These are phyloP conservation scores for Pecten maximus DNA, from an alignment of 2,888 invertebrate genomes.

Conservation along the genomic window DNA sequence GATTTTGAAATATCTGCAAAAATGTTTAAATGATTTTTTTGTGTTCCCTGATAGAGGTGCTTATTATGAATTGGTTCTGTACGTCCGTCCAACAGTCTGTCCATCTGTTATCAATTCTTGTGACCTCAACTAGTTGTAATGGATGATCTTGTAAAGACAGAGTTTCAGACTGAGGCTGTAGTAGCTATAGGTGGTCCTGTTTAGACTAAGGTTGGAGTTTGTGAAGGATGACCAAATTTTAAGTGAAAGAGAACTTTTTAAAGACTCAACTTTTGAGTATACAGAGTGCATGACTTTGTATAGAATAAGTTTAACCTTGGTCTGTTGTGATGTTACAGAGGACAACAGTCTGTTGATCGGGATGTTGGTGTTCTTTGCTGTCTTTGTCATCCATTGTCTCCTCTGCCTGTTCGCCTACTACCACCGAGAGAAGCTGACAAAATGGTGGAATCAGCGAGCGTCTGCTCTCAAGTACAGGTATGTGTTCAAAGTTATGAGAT, in stretches of 20 bases:
- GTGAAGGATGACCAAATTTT: background rate
- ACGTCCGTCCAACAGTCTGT: no score
- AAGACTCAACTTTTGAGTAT: background rate
- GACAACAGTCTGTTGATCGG: constrained; percentile 86
- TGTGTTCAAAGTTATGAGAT: no score
- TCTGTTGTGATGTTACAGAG: constrained; percentile 62
- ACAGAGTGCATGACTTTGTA: background rate
- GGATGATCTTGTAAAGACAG: background rate
- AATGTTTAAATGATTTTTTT: no score
- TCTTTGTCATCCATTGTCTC: constrained; percentile 83
- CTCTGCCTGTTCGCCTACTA: constrained; percentile 89
- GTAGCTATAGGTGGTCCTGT: background rate
- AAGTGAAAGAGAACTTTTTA: no score
- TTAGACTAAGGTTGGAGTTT: background rate
- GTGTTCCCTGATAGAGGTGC: no score
- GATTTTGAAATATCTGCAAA: no score
- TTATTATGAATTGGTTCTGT: no score
- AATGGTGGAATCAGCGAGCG: constrained; percentile 82
- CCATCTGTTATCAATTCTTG: no score
- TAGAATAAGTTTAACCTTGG: background rate
- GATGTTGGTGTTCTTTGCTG: constrained; percentile 87
- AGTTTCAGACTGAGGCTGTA: no score
- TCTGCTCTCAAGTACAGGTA: constrained; percentile 51
- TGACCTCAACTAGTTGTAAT: no score
- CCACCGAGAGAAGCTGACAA: constrained; percentile 87